phyloP scores from a whole-genome alignment of 2,797 vertebrate genomes.

The Paguma larvata region DNA sequence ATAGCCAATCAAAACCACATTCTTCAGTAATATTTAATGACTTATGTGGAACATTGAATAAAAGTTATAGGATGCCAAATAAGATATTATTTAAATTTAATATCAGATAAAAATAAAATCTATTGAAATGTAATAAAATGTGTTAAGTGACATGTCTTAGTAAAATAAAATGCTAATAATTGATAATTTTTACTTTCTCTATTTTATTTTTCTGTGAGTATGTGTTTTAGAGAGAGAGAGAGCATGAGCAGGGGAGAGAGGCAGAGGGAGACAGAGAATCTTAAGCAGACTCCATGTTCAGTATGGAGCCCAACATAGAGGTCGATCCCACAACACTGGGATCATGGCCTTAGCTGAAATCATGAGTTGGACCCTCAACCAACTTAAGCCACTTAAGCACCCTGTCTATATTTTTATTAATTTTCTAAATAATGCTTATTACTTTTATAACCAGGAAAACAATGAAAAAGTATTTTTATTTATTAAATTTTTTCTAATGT shows the following conservation, averaged over 20 bases:
- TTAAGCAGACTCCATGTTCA: too few species aligned
- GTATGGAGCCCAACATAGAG: too few species aligned
- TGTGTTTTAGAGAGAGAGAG: too few species aligned
- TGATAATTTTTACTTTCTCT: neutral
- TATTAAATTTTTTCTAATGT: too few species aligned
- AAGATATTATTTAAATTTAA: conserved; percentile 2
- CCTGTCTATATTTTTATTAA: neutral
- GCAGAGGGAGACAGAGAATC: too few species aligned
- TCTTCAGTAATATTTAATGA: neutral
- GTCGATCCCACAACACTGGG: too few species aligned
- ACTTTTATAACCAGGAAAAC: neutral
- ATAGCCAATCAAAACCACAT: neutral
- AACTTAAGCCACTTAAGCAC: too few species aligned
- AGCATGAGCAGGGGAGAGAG: too few species aligned
- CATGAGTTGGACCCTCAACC: too few species aligned
- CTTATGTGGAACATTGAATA: neutral
- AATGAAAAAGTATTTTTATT: conserved; percentile 31
- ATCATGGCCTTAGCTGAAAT: too few species aligned
- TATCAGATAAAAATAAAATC: neutral
- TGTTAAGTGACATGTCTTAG: neutral
- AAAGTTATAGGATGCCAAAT: neutral
- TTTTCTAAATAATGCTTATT: conserved; percentile 14
- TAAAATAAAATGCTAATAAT: conserved; percentile 7
- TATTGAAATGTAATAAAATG: neutral
- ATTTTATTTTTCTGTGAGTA: neutral